Conservation (phyloP, 2,113 vertebrate species). For the Entelurus aequoreus region DNA sequence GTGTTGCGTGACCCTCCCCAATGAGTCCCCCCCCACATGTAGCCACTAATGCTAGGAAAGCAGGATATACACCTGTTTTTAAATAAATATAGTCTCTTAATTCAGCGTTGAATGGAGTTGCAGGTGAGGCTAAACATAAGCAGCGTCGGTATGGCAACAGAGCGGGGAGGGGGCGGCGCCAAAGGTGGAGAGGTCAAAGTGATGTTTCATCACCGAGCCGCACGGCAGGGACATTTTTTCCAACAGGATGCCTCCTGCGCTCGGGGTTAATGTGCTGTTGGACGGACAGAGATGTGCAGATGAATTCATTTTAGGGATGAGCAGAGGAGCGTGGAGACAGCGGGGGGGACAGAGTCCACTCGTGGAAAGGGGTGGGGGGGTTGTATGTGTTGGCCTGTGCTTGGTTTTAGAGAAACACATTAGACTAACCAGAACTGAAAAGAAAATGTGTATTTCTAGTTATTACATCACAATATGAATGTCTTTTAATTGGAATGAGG, state of each 20-base stretch:
- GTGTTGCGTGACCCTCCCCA: conserved; percentile 57
- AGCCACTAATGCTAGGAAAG: conserved; percentile 17
- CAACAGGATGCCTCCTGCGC: conserved; percentile 69
- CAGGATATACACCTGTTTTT: neutral
- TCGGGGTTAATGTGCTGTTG: conserved; percentile 70
- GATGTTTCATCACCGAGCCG: conserved; percentile 57
- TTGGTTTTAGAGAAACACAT: no score
- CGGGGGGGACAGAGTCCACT: conserved; percentile 58
- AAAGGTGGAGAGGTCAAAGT: conserved; percentile 67
- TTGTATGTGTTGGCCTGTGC: conserved; percentile 5
- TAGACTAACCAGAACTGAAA: no score
- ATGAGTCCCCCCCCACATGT: conserved; percentile 37
- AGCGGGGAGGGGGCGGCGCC: conserved; percentile 19
- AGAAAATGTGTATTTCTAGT: no score
- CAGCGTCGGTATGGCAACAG: conserved; percentile 44
- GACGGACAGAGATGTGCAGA: conserved; percentile 72
- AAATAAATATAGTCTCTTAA: neutral
- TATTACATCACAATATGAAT: no score
- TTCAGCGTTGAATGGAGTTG: no score
- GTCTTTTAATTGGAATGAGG: no score
- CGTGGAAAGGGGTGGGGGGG: conserved; percentile 33
- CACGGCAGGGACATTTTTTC: conserved; percentile 65
- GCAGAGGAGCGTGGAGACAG: conserved; percentile 74
- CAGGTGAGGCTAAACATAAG: conserved; percentile 8
- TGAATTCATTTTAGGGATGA: conserved; percentile 79